Conservation (phyloP, 1,140 invertebrate genomes). For the Diachasmimorpha longicaudata region DNA sequence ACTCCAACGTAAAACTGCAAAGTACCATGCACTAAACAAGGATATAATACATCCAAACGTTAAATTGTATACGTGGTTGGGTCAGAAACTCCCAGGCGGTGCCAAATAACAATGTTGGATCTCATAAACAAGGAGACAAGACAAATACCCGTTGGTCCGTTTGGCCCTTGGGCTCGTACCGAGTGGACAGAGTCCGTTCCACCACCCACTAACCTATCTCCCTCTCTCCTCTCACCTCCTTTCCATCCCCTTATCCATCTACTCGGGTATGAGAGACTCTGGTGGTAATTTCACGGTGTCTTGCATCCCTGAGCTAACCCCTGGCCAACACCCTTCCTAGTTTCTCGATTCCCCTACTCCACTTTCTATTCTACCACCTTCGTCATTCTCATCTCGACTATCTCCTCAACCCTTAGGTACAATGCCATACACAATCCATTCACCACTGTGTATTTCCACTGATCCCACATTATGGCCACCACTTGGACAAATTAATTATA, state of each 20-base stretch:
- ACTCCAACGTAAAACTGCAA: background rate
- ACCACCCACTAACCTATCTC: constrained; percentile 37
- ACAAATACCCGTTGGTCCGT: constrained; percentile 61
- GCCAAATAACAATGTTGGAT: constrained; percentile 66
- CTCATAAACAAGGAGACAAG: constrained; percentile 66
- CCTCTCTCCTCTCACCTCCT: no score
- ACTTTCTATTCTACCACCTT: constrained; percentile 20
- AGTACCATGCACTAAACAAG: background rate
- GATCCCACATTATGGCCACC: constrained; percentile 39
- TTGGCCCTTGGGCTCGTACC: constrained; percentile 44
- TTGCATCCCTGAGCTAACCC: constrained; percentile 62
- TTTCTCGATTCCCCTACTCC: constrained; percentile 11
- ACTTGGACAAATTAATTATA: constrained; percentile 19
- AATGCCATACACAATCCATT: constrained; percentile 35
- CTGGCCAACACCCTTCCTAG: constrained; percentile 26
- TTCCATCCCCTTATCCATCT: no score
- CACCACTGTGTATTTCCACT: constrained; percentile 31
- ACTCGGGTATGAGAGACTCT: constrained; percentile 60
- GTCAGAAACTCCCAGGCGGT: constrained; percentile 56
- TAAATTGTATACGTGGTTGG: constrained; percentile 19
- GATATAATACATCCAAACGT: background rate
- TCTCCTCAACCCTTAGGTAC: constrained; percentile 15
- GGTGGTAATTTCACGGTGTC: constrained; percentile 65
- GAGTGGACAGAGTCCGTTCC: constrained; percentile 64
- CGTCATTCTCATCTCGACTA: constrained; percentile 20